These are phyloP conservation scores for Budorcas taxicolor DNA, from an alignment of 2,113 vertebrate species.

Conservation along the genomic window DNA sequence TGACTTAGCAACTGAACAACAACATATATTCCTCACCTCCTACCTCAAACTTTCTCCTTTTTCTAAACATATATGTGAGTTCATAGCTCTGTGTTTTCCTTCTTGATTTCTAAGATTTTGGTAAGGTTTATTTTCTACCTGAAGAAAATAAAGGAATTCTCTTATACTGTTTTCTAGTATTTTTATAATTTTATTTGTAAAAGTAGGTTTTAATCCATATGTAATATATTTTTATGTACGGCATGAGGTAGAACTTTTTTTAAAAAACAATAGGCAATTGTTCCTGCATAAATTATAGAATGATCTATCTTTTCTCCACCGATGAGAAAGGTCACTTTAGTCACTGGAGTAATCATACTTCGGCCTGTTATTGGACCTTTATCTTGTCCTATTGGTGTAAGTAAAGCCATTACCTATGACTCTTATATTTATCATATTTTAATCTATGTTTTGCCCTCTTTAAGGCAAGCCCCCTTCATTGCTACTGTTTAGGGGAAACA, in stretches of 20 bases:
- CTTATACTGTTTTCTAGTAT: not conserved
- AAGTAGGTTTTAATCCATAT: not conserved
- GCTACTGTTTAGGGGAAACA: not conserved
- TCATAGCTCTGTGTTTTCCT: not conserved
- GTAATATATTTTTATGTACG: not conserved
- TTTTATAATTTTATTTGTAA: not conserved
- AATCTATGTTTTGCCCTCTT: not conserved
- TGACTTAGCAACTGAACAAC: not conserved
- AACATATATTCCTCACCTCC: not conserved
- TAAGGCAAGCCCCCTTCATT: not conserved
- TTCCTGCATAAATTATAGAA: not conserved
- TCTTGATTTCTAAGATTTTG: not conserved
- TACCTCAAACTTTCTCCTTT: not conserved
- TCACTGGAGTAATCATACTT: not conserved
- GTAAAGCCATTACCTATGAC: not conserved
- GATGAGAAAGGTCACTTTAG: not conserved
- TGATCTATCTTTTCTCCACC: not conserved
- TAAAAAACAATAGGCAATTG: not conserved
- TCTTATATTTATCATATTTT: not conserved
- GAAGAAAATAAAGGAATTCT: not conserved
- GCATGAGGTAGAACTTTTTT: not conserved
- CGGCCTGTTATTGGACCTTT: not conserved
- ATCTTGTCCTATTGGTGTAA: not conserved
- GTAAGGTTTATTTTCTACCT: not conserved
- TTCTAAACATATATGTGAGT: not conserved